phyloP scores from a whole-genome alignment of 2,113 vertebrate genomes.

The Holacanthus passer region DNA sequence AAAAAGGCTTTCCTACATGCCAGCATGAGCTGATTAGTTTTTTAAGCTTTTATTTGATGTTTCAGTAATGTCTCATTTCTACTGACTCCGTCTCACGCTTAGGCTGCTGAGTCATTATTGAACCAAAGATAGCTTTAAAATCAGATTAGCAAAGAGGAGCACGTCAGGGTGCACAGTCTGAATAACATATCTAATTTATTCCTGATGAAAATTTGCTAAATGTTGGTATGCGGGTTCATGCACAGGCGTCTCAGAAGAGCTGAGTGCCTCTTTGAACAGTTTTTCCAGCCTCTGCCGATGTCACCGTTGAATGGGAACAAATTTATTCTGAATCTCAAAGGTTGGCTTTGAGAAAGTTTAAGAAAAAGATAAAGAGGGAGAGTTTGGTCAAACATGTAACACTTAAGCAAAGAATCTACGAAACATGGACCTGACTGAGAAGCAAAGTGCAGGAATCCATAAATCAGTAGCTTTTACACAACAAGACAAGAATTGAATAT shows the following conservation, averaged over 20 bases:
- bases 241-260: conserved; percentile 8
- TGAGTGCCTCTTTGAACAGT: conserved; percentile 27
- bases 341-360: conserved; percentile 17
- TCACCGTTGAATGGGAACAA: conserved; percentile 34
- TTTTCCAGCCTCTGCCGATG: conserved; percentile 12
- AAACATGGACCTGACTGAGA: background rate
- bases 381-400: conserved; percentile 25
- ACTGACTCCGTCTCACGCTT: conserved; percentile 37
- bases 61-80: conserved; percentile 38
- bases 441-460: background rate
- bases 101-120: conserved; percentile 52
- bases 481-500: conserved; percentile 3
- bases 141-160: conserved; percentile 44
- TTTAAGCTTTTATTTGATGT: conserved; percentile 55
- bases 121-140: conserved; percentile 53
- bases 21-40: conserved; percentile 48
- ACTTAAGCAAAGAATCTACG: background rate
- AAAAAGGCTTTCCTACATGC: conserved; percentile 36
- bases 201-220: conserved; percentile 20
- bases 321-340: conserved; percentile 26
- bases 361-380: conserved; percentile 20
- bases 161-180: background rate
- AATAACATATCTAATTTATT: conserved; percentile 47
- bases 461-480: conserved; percentile 20
- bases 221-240: conserved; percentile 1